A percentile compares a stretch with the other conserved stretches of the same genome.
Evolutionary conservation across 2,113 vertebrate species (phyloP).

Genomic region (Nothocercus nigrocapillus): DNA sequence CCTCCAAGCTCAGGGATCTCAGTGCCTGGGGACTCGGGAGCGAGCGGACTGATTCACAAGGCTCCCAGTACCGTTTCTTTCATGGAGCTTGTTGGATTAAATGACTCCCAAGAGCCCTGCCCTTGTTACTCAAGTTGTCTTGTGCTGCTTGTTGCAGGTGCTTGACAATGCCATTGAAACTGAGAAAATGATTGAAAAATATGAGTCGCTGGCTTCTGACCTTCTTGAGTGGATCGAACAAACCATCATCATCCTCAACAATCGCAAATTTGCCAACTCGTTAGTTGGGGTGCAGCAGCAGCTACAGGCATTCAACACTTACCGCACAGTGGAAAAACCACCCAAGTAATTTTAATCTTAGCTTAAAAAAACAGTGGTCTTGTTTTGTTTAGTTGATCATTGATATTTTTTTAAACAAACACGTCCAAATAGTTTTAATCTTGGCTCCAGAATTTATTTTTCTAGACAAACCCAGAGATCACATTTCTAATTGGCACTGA

Average conservation of each 20-base stretch:
- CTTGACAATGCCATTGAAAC: conserved; percentile 97
- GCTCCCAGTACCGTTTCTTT: not conserved
- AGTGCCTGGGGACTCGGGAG: not conserved
- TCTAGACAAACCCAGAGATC: not conserved
- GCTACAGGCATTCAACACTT: conserved; percentile 97
- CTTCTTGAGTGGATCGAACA: conserved; percentile 98
- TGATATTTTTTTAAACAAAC: not conserved
- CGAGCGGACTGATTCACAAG: not conserved
- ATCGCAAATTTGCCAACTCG: conserved; percentile 97
- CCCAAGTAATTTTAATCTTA: conserved; percentile 84
- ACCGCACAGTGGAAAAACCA: conserved; percentile 95
- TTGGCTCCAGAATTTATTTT: not conserved
- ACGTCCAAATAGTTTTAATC: not conserved
- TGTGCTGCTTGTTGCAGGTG: conserved; percentile 79
- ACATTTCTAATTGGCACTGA: fast-evolving
- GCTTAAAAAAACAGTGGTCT: not conserved
- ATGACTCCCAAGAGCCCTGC: not conserved
- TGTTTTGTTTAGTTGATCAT: not conserved
- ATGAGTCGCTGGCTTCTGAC: conserved; percentile 94
- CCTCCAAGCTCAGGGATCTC: not conserved
- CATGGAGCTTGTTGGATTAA: not conserved
- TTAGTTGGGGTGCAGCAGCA: conserved; percentile 94
- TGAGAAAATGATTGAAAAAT: conserved; percentile 96
- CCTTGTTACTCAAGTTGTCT: not conserved
- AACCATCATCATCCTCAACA: conserved; percentile 98